phyloP scores from a whole-genome alignment of 1,140 invertebrate genomes.

The Dendrolimus kikuchii region DNA sequence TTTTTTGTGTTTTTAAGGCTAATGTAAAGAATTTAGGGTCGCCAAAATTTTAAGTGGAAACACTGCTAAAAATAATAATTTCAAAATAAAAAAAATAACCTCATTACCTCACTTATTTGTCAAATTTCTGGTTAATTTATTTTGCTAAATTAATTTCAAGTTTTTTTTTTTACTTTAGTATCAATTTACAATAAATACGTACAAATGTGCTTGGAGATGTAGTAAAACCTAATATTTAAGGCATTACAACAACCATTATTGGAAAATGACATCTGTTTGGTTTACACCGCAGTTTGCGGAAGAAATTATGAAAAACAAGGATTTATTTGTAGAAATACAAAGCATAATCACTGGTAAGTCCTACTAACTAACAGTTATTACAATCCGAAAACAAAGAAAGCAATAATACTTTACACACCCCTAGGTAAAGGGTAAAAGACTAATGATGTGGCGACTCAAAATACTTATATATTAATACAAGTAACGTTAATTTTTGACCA shows the following conservation, averaged over 20 bases:
- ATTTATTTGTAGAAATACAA: conserved; percentile 45
- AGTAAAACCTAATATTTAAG: too few species aligned
- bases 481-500: too few species aligned
- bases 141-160: neutral
- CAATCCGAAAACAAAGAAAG: too few species aligned
- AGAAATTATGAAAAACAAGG: conserved; percentile 50
- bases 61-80: neutral
- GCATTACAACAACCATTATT: neutral
- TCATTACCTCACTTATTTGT: conserved; percentile 5
- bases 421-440: too few species aligned
- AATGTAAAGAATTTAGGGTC: too few species aligned
- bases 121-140: too few species aligned
- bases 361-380: too few species aligned
- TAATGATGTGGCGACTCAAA: too few species aligned
- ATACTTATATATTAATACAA: too few species aligned
- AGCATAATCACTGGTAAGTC: conserved; percentile 50
- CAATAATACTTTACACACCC: too few species aligned
- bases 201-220: neutral
- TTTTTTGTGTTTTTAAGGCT: too few species aligned
- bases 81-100: conserved; percentile 10
- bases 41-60: too few species aligned
- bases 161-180: neutral
- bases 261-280: conserved; percentile 46
- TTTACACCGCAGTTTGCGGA: conserved; percentile 45
- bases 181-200: neutral